Evolutionary conservation across 2,113 vertebrate genomes (phyloP).

Genomic region (Clarias gariepinus): DNA sequence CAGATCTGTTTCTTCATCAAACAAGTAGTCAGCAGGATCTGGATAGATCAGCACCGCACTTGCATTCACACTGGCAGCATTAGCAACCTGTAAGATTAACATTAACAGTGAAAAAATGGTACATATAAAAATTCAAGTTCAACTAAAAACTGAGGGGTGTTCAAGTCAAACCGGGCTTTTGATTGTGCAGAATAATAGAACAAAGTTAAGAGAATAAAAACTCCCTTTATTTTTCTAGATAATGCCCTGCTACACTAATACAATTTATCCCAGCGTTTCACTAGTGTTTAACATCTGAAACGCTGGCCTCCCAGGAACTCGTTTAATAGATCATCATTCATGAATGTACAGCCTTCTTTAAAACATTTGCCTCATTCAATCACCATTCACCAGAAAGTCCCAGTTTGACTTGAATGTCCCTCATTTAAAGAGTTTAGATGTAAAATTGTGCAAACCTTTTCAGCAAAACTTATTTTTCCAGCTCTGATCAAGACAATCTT

Average conservation of each 20-base stretch:
- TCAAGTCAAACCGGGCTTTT: no score
- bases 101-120: neutral
- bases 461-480: slow-evolving; percentile 83
- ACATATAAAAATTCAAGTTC: neutral
- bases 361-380: no score
- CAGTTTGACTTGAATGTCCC: no score
- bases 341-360: no score
- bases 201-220: neutral
- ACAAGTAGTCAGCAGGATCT: slow-evolving; percentile 56
- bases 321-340: no score
- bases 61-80: slow-evolving; percentile 79
- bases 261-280: no score
- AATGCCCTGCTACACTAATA: no score
- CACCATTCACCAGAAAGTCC: no score
- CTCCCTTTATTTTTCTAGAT: no score
- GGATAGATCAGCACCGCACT: slow-evolving; percentile 85
- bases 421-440: neutral
- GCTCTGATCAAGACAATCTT: slow-evolving; percentile 81
- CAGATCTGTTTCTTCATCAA: slow-evolving; percentile 48
- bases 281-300: no score
- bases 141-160: neutral
- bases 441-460: slow-evolving; percentile 79
- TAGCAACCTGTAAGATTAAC: slow-evolving; percentile 77
- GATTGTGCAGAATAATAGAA: neutral
- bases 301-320: no score